Evolutionary conservation across 2,888 invertebrate genomes (phyloP), one percentile per base, ranked within the genome.

Genomic region (Erannis defoliaria): DNA sequence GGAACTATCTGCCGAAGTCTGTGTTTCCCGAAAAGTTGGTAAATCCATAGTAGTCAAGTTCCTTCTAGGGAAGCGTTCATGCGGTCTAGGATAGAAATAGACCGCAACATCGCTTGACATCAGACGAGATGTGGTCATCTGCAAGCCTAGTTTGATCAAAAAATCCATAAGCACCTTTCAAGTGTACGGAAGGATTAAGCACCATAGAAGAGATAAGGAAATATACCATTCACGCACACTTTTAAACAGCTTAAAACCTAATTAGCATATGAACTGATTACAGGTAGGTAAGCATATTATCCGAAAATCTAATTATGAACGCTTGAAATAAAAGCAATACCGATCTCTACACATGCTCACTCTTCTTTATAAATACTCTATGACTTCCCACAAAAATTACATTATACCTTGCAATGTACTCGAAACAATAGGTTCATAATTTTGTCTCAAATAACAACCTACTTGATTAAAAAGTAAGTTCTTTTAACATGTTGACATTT

Each of bases 381-480:
- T 29, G n/a, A 9, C 12, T 35, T 35, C 35, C 3, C 35, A 35
- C n/a, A n/a, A 35, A 9, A 35, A 35, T n/a, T n/a, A 9, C 35
- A 5, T 29, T 29, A 29, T 5, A 9, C 6, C 5, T 9, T 9
- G 23, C 23, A 23, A 29, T 26, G n/a, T 49, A 43, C 14, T 29
- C 37, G 55, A 63, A 59, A 64, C 56, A 59, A 64, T 58, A 16
- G 38, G 43, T 46, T 50, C 26, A 55, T n/a, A n/a, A 40, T 31
- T 42, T 55, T 54, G 45, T 60, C 64, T 59, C 59, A 62, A 68
- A 61, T 59, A 14, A 45, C 31, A 37, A 60, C 43, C 29, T 35
- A 43, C 48, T 46, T 54, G 29, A 29, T n/a, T n/a, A n/a, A 23
- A 23, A 23, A 23, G 23, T 4, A 23, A 23, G 23, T 10, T 10